Evolutionary conservation across 2,113 vertebrate genomes (phyloP), one percentile per base, ranked within the genome.

Genomic region (Seriola dumerili): DNA sequence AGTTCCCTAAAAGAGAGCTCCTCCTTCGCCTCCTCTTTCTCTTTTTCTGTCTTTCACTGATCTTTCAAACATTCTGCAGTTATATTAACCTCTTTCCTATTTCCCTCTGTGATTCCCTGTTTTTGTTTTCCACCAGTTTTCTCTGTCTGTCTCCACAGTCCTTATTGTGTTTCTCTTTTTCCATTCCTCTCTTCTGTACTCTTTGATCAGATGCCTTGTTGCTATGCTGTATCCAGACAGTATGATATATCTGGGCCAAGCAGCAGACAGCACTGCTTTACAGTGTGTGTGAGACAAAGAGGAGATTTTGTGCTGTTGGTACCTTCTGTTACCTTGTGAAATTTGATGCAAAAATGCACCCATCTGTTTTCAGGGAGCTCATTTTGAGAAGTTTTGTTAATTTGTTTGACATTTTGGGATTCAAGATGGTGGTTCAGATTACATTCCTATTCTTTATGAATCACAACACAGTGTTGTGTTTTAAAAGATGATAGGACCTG

Each of bases 191-290:
- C 63, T n/a, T 80, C 76, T 81, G 23, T 42, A 73, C 32, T 64
- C 90, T 91, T 92, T 92, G 86, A 93, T 93, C 89, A 78, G 81
- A 76, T 52, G 78, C 70, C 50, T 72, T 55, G 80, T 74, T 81
- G 85, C 85, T 77, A 34, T 63, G 89, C 88, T 57, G 80, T 46
- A 80, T 85, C 82, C 78, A 83, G 85, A 85, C 85, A 50, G 58
- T 75, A 34, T 83, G 89, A 90, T 88, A 79, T 88, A 94, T 92
- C 88, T 92, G 90, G 92, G 93, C 87, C 92, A 92, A 44, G 81
- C 68, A 54, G 64, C 81, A 90, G 86, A 89, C 85, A 66, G 69
- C 66, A 40, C 3, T 65, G 67, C 71, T 62, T 61, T 74, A 82
- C 62, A 19, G 52, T 68, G 64, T 67, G 25, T 63, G 58, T 66